Conservation (phyloP, 2,113 vertebrate species). For the Lepus americanus region DNA sequence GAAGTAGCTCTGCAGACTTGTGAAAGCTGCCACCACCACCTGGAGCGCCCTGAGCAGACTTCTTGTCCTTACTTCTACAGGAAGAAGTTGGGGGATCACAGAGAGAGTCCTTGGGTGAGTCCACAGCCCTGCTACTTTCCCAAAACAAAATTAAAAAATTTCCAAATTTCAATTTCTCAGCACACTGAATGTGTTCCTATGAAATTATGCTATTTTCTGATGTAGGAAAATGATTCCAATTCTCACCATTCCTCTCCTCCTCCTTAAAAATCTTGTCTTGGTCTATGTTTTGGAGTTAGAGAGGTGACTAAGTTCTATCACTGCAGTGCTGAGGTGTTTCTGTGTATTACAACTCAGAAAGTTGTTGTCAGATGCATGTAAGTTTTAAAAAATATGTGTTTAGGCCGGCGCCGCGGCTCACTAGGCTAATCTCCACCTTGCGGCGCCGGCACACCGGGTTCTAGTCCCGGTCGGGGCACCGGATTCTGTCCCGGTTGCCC, state of each 20-base stretch:
- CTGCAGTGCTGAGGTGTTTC: background rate
- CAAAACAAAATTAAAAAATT: background rate
- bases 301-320: background rate
- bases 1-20: background rate
- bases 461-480: too few relatives aligned
- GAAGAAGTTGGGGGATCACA: background rate
- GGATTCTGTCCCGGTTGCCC: too few relatives aligned
- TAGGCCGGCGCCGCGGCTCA: too few relatives aligned
- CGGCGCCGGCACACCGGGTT: too few relatives aligned
- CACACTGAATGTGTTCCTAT: background rate
- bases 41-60: background rate
- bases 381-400: background rate
- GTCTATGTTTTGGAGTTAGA: background rate
- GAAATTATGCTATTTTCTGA: background rate
- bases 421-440: too few relatives aligned
- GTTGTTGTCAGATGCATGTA: background rate
- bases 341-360: background rate
- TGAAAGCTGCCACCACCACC: rapidly evolving
- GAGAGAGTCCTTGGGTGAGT: background rate
- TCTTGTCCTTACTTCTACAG: background rate
- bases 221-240: background rate
- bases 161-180: background rate
- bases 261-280: background rate
- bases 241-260: too few relatives aligned
- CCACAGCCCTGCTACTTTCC: background rate